Evolutionary conservation across 2,113 vertebrate species (phyloP), one percentile per base, ranked within the genome.

Genomic region (Paralichthys olivaceus): DNA sequence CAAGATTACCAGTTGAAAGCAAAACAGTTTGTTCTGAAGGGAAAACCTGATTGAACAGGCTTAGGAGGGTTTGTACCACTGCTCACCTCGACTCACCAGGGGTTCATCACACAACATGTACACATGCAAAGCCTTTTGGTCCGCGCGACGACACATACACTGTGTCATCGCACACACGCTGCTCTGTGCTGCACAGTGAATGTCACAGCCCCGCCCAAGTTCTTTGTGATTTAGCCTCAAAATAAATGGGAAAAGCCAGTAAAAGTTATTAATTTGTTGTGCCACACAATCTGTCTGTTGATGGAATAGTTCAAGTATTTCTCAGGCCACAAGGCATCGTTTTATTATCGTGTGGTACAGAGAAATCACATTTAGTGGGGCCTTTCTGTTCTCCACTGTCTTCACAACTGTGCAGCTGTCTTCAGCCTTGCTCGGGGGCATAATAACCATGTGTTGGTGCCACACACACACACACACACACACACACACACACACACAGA

Each of bases 381-480:
- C 75, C 70, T 80, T 59, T 78, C 79, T 85, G 14, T 81, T 86
- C 70, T 72, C 61, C 37, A 66, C 84, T 82, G 75, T 85, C 86
- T 79, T 76, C 81, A 81, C 80, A 71, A 86, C 66, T 72, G 81
- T 80, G 86, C 92, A 91, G 87, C 88, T 91, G 89, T 91, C 86
- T 85, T 29, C 77, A 71, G 80, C 61, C 72, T 62, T 22, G 83
- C 92, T 74, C 56, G 6, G 59, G 83, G 89, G 76, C 86, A 90
- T 84, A 70, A 81, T 86, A 86, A 85, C 79, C 78, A 86, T 80
- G 74, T 80, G 81, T 78, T 65, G 59, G 57, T 82, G 67, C 70
- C 75, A 49, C 61, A 68, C 72, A 15, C 84, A 66, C 37, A 51
- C 7, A 9, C 49, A 22, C 49, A 51, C 49, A n/a, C 51, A 37